Conservation (phyloP, 2,113 vertebrate genomes). For the Andinoacara biseriatus region DNA sequence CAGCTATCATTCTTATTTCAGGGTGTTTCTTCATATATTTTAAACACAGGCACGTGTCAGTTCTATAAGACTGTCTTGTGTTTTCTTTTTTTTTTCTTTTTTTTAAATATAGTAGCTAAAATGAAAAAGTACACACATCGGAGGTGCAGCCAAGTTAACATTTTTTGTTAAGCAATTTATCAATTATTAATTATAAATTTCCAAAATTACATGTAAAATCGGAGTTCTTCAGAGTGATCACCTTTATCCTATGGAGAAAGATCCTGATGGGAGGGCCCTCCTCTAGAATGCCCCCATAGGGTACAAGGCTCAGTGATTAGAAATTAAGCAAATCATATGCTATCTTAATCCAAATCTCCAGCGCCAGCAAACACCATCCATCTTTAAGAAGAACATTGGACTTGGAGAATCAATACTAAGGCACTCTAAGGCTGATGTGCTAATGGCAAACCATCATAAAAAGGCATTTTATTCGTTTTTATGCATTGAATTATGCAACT, state of each 20-base stretch:
- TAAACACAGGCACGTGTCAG: neutral
- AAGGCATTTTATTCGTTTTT: neutral
- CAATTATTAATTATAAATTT: neutral
- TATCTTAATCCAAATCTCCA: neutral
- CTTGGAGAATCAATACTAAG: neutral
- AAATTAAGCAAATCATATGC: neutral
- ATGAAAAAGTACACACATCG: neutral
- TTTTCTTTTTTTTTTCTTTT: neutral
- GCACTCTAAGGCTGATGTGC: neutral
- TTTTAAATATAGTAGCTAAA: neutral
- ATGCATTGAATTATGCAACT: neutral
- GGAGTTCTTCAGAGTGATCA: too few relatives aligned
- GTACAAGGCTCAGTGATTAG: neutral
- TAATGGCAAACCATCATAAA: neutral
- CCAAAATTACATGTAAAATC: too few relatives aligned
- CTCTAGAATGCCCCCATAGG: neutral
- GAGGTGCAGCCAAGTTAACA: neutral
- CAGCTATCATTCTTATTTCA: neutral
- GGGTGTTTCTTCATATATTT: neutral
- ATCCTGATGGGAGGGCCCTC: neutral
- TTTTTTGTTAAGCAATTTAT: neutral
- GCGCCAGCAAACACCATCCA: neutral
- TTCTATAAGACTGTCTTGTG: neutral
- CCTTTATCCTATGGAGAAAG: neutral
- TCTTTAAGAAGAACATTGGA: neutral